Evolutionary conservation across 2,888 invertebrate genomes (phyloP).

Genomic region (Meliscaeva auricollis): DNA sequence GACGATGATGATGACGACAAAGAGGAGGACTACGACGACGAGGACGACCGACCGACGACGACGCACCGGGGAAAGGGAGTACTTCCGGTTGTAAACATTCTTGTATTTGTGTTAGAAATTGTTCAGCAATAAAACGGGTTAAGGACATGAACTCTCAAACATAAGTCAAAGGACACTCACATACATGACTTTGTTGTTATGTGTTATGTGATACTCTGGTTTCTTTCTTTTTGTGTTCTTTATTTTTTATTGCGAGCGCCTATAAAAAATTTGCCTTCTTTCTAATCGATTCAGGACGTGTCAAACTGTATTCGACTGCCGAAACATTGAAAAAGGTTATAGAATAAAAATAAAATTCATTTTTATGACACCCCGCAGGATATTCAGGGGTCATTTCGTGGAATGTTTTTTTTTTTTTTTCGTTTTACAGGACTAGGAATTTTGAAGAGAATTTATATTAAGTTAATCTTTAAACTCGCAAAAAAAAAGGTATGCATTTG

Average conservation of each 20-base stretch:
- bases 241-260: background rate
- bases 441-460: constrained; percentile 35
- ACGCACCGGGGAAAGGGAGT: constrained; percentile 1
- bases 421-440: background rate
- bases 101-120: constrained; percentile 44
- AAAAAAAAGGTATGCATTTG: constrained; percentile 30
- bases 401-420: constrained; percentile 11
- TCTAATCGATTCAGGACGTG: constrained; percentile 64
- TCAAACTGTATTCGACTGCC: constrained; percentile 40
- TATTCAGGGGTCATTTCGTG: constrained; percentile 51
- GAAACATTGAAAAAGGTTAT: constrained; percentile 31
- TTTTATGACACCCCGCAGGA: constrained; percentile 64
- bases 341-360: constrained; percentile 32
- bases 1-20: background rate
- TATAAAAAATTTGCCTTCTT: constrained; percentile 38
- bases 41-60: background rate
- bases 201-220: background rate
- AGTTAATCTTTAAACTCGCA: background rate
- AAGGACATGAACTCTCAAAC: constrained; percentile 54
- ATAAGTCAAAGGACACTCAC: constrained; percentile 52
- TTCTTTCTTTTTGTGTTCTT: background rate
- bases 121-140: constrained; percentile 61
- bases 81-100: constrained; percentile 45
- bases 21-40: background rate
- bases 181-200: background rate